Evolutionary conservation across 2,113 vertebrate species (phyloP).

Genomic region (Macroglossus sobrinus): DNA sequence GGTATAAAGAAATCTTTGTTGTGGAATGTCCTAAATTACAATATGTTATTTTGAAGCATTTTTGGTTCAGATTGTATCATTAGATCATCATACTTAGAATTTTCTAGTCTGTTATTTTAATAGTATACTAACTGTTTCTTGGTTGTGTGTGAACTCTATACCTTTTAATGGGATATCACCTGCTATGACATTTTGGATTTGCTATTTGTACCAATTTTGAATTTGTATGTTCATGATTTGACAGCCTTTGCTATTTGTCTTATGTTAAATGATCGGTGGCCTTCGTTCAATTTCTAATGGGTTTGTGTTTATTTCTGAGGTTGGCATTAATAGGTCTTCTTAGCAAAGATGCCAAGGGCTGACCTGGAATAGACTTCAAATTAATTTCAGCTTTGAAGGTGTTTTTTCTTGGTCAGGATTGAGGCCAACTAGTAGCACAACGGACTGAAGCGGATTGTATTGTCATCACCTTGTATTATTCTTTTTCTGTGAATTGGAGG

Average conservation of each 20-base stretch:
- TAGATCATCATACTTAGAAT: not conserved
- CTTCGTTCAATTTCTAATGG: conserved; percentile 27
- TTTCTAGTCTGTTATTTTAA: conserved; percentile 31
- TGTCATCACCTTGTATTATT: not conserved
- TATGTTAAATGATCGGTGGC: conserved; percentile 7
- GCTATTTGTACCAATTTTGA: conserved; percentile 23
- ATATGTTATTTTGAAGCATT: not conserved
- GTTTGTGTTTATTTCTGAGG: conserved; percentile 39
- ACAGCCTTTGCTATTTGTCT: not conserved
- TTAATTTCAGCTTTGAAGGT: conserved; percentile 54
- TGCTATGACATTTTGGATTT: not conserved
- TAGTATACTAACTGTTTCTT: not conserved
- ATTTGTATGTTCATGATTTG: not conserved
- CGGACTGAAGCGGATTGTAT: not conserved
- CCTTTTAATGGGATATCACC: not conserved
- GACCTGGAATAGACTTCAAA: conserved; percentile 61
- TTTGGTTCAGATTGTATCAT: not conserved
- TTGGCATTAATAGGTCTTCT: conserved; percentile 59
- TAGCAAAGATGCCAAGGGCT: conserved; percentile 45
- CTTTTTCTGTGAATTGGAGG: not conserved
- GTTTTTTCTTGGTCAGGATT: conserved; percentile 59
- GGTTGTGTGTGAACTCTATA: not conserved
- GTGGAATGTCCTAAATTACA: not conserved
- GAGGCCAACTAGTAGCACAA: conserved; percentile 51
- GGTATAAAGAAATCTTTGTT: not conserved